Percentiles rank a stretch among this genome's conserved stretches.
Conservation (phyloP, 2,797 vertebrate species). For the Buceros bicornis region DNA sequence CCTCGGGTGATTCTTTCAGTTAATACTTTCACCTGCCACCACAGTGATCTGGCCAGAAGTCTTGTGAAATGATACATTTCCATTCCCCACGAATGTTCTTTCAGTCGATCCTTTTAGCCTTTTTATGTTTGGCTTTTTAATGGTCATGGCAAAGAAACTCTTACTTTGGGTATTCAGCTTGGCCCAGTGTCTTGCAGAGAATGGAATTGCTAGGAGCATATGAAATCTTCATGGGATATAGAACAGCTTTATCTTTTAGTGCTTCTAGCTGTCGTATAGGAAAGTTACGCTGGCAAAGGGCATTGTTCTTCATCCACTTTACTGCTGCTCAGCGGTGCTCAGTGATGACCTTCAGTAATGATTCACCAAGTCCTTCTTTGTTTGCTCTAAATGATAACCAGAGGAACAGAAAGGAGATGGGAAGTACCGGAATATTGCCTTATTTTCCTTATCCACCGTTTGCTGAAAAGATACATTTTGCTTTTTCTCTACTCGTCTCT, state of each 20-base stretch:
- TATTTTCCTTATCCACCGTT: background rate
- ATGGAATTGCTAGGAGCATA: background rate
- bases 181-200: background rate
- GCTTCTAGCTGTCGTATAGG: background rate
- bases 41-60: conserved; percentile 10
- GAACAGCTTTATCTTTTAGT: background rate
- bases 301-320: background rate
- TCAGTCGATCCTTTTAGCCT: background rate
- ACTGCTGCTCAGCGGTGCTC: background rate
- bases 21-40: conserved; percentile 20
- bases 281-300: background rate
- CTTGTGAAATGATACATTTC: background rate
- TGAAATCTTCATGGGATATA: background rate
- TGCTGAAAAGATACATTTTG: background rate
- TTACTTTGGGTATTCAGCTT: background rate
- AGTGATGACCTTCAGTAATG: background rate
- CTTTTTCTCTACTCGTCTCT: background rate
- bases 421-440: background rate
- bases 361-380: background rate
- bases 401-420: background rate
- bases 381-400: background rate
- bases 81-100: background rate
- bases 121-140: background rate
- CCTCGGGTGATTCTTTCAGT: background rate
- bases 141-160: background rate